phyloP scores from a whole-genome alignment of 2,888 invertebrate genomes.

The Leptopilina syphax region DNA sequence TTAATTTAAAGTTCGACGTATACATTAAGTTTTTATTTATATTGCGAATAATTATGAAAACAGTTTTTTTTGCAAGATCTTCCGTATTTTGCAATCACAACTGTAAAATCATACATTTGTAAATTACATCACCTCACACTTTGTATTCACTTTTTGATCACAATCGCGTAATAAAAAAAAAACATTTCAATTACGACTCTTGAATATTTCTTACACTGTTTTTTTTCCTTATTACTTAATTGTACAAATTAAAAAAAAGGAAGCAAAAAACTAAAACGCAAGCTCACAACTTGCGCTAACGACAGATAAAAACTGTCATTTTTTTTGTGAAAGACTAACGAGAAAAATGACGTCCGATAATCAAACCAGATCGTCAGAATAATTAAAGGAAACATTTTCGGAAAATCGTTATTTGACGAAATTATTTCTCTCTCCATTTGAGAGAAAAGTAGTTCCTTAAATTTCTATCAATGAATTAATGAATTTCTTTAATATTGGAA shows the following conservation, averaged over 20 bases:
- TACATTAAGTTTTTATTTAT: conserved; percentile 68
- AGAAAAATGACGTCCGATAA: conserved; percentile 33
- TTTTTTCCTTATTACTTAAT: conserved; percentile 3
- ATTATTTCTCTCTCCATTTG: not conserved
- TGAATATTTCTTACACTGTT: conserved; percentile 17
- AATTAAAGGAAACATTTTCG: conserved; percentile 31
- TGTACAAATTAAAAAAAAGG: conserved; percentile 9
- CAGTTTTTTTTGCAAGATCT: conserved; percentile 64
- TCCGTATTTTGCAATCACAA: conserved; percentile 65
- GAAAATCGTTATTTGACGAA: conserved; percentile 6
- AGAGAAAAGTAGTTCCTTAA: not conserved
- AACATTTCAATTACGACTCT: conserved; percentile 25
- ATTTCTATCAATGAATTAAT: not conserved
- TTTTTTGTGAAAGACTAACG: conserved; percentile 25
- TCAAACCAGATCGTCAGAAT: conserved; percentile 29
- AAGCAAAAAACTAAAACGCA: conserved; percentile 16
- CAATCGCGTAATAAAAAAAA: conserved; percentile 28
- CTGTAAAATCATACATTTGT: conserved; percentile 64
- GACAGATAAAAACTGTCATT: not conserved
- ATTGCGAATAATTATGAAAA: conserved; percentile 64
- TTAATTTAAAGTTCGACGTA: conserved; percentile 55
- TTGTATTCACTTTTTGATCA: conserved; percentile 38
- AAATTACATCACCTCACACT: conserved; percentile 55
- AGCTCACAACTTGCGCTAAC: conserved; percentile 17
- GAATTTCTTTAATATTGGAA: too few relatives aligned